Evolutionary conservation across 2,888 invertebrate species (phyloP).

Genomic region (Campaea margaritaria): DNA sequence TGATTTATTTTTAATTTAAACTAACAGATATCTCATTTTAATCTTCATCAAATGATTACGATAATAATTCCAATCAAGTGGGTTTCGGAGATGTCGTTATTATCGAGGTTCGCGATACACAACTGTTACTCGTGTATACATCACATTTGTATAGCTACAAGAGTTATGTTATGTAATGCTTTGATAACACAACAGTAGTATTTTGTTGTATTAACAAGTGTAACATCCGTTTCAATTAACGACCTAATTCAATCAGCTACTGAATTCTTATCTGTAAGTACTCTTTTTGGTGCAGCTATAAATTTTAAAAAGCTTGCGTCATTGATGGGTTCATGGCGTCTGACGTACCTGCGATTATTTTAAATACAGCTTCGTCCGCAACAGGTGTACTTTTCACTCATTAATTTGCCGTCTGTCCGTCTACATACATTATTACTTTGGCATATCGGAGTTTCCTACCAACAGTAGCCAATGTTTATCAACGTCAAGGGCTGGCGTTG

Average conservation of each 20-base stretch:
- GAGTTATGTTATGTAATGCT: conserved; percentile 1
- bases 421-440: conserved; percentile 40
- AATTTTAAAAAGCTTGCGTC: conserved; percentile 22
- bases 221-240: conserved; percentile 8
- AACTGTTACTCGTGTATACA: background rate
- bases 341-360: conserved; percentile 39
- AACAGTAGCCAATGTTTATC: conserved; percentile 36
- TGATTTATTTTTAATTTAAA: no score
- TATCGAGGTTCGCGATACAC: conserved; percentile 14
- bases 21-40: no score
- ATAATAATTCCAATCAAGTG: background rate
- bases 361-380: conserved; percentile 35
- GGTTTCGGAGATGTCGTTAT: background rate
- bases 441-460: conserved; percentile 37
- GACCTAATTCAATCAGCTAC: conserved; percentile 11
- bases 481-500: conserved; percentile 14
- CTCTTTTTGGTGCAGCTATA: conserved; percentile 14
- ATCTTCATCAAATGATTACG: no score
- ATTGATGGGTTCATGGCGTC: conserved; percentile 18
- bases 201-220: background rate
- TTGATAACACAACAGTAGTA: conserved; percentile 13
- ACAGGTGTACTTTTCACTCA: conserved; percentile 42
- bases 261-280: conserved; percentile 6
- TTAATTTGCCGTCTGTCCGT: conserved; percentile 39
- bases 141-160: background rate